Conservation (phyloP, 2,113 vertebrate genomes). For the Pongo abelii region DNA sequence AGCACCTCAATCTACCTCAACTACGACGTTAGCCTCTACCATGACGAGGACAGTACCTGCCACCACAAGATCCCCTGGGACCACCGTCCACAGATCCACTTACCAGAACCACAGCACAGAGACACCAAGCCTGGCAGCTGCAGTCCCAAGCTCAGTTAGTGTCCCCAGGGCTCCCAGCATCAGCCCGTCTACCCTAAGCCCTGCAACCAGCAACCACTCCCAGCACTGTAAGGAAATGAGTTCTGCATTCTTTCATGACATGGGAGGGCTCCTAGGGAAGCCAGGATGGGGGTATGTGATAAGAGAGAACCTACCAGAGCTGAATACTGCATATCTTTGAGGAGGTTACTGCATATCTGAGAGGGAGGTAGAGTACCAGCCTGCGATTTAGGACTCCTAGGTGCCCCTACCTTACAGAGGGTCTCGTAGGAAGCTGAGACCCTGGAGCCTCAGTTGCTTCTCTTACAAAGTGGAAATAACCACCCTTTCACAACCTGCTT, state of each 20-base stretch:
- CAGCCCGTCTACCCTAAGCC: slow-evolving; percentile 82
- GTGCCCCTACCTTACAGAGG: not conserved
- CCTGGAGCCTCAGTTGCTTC: not conserved
- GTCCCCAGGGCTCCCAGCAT: slow-evolving; percentile 63
- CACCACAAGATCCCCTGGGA: slow-evolving; percentile 62
- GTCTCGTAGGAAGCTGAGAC: not conserved
- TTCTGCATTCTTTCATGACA: slow-evolving; percentile 9
- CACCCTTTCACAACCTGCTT: not conserved
- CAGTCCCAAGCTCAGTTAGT: slow-evolving; percentile 55
- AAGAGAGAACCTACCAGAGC: not conserved
- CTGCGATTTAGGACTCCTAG: not conserved
- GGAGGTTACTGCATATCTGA: not conserved
- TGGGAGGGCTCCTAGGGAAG: not conserved
- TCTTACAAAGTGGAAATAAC: not conserved
- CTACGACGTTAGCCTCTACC: slow-evolving; percentile 67
- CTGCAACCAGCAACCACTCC: slow-evolving; percentile 92
- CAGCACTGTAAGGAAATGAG: slow-evolving; percentile 90
- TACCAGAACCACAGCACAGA: slow-evolving; percentile 59
- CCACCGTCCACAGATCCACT: not conserved
- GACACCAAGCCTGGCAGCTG: not conserved
- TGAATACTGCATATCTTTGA: not conserved
- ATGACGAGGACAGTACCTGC: not conserved
- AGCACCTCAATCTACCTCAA: slow-evolving; percentile 83
- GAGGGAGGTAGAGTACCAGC: not conserved
- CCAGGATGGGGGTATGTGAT: not conserved